Percentiles rank a stretch among this genome's conserved stretches.
Evolutionary conservation across 2,888 invertebrate genomes (phyloP).

Genomic region (Hololepta plana): DNA sequence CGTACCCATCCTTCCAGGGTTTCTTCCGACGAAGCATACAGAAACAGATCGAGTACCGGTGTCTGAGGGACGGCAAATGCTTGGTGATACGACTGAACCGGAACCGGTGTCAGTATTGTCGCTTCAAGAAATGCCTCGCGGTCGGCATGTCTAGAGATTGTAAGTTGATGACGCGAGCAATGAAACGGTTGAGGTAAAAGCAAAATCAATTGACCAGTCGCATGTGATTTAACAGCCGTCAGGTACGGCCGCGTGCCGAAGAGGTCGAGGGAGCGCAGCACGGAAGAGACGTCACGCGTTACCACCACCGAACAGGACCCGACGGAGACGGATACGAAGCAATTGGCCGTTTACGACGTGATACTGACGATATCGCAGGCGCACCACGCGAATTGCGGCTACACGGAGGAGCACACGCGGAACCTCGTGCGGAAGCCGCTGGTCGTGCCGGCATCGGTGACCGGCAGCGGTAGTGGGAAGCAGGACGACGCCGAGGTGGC

Average conservation of each 20-base stretch:
- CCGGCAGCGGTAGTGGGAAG: slow-evolving; percentile 26
- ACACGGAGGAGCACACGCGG: slow-evolving; percentile 68
- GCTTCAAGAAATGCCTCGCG: slow-evolving; percentile 90
- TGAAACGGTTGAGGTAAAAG: not conserved
- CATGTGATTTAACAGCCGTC: slow-evolving; percentile 45
- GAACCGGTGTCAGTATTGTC: slow-evolving; percentile 90
- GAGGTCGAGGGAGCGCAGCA: slow-evolving; percentile 64
- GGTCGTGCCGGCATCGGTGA: slow-evolving; percentile 28
- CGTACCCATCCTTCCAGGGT: slow-evolving; percentile 61
- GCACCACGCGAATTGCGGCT: slow-evolving; percentile 74
- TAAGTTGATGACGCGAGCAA: slow-evolving; percentile 41
- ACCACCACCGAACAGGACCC: slow-evolving; percentile 27
- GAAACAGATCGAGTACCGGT: slow-evolving; percentile 91
- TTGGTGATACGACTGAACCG: slow-evolving; percentile 82
- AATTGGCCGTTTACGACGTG: slow-evolving; percentile 58
- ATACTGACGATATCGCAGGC: slow-evolving; percentile 67
- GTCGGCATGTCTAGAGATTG: slow-evolving; percentile 96
- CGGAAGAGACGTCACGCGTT: slow-evolving; percentile 29
- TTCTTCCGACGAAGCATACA: slow-evolving; percentile 92
- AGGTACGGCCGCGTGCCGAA: slow-evolving; percentile 94
- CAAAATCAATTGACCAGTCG: not conserved
- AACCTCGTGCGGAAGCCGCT: slow-evolving; percentile 51
- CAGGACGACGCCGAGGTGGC: slow-evolving; percentile 27
- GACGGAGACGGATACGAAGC: slow-evolving; percentile 27
- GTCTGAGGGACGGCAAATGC: slow-evolving; percentile 86